A percentile compares a stretch with the other conserved stretches of the same genome.
These are phyloP conservation scores for Ectropis grisescens DNA, from an alignment of 1,140 invertebrate genomes.

Conservation along the genomic window DNA sequence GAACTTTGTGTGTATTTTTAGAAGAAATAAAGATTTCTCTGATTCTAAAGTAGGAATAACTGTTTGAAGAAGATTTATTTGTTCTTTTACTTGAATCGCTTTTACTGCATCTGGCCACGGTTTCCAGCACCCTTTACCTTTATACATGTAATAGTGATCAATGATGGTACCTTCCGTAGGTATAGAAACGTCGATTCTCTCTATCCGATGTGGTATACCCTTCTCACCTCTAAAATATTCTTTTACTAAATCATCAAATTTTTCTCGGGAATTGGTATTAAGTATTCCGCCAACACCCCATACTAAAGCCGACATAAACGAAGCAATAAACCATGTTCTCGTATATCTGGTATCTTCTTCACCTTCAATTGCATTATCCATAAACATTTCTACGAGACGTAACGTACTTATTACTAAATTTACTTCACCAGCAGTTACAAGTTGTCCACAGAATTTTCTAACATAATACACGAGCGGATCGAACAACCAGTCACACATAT, in stretches of 20 bases:
- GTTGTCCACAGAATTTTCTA: constrained; percentile 75
- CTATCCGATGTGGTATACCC: constrained; percentile 76
- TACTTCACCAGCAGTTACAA: constrained; percentile 81
- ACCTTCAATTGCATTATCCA: constrained; percentile 78
- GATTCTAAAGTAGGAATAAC: constrained; percentile 90
- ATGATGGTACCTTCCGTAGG: constrained; percentile 82
- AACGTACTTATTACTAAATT: constrained; percentile 81
- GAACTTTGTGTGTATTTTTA: constrained; percentile 77
- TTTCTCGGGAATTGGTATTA: constrained; percentile 78
- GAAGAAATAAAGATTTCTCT: constrained; percentile 79
- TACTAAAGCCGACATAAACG: constrained; percentile 81
- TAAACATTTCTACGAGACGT: constrained; percentile 81
- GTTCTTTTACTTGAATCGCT: constrained; percentile 72
- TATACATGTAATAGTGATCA: constrained; percentile 85
- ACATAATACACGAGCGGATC: constrained; percentile 78
- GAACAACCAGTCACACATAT: constrained; percentile 83
- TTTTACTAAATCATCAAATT: constrained; percentile 78
- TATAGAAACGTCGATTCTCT: constrained; percentile 79
- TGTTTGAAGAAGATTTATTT: constrained; percentile 79
- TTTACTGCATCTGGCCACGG: constrained; percentile 78
- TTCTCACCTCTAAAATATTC: constrained; percentile 73
- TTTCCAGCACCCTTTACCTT: constrained; percentile 85
- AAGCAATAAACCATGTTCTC: constrained; percentile 80
- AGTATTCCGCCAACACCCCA: constrained; percentile 89
- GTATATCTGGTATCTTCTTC: constrained; percentile 78